These are phyloP conservation scores for Brenthis daphne DNA, from an alignment of 2,888 invertebrate genomes.

Conservation along the genomic window DNA sequence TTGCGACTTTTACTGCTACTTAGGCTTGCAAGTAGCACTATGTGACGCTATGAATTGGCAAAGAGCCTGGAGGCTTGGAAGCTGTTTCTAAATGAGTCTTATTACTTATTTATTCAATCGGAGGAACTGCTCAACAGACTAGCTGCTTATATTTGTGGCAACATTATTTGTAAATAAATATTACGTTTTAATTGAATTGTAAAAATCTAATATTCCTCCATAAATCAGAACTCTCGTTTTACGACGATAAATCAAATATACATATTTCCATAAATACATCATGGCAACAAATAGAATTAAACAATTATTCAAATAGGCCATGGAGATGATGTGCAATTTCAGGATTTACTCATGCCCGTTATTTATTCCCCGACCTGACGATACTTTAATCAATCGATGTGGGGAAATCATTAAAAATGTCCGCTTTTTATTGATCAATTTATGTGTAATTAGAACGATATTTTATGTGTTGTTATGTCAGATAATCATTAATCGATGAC, in stretches of 20 bases:
- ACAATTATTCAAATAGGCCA: constrained; percentile 74
- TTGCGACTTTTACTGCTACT: constrained; percentile 18
- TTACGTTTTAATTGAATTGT: constrained; percentile 11
- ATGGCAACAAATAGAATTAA: constrained; percentile 60
- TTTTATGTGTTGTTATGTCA: too few species aligned
- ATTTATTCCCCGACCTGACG: constrained; percentile 39
- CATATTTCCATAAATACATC: constrained; percentile 37
- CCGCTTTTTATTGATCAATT: constrained; percentile 6
- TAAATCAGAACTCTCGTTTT: constrained; percentile 19
- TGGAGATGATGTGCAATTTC: constrained; percentile 60
- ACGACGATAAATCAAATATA: constrained; percentile 34
- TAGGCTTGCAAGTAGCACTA: constrained; percentile 12
- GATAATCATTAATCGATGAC: too few species aligned
- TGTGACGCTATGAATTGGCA: constrained; percentile 13
- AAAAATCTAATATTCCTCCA: constrained; percentile 26
- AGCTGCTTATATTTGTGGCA: too few species aligned
- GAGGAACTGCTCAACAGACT: neutral
- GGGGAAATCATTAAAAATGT: constrained; percentile 18
- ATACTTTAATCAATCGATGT: constrained; percentile 28
- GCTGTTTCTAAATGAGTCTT: constrained; percentile 16
- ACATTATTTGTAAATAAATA: neutral
- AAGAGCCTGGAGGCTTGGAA: constrained; percentile 12
- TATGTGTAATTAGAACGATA: neutral
- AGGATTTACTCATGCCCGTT: constrained; percentile 38
- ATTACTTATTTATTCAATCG: constrained; percentile 6